A percentile compares a stretch with the other conserved stretches of the same genome.
phyloP scores from a whole-genome alignment of 2,113 vertebrate genomes.

The Phocoena phocoena region DNA sequence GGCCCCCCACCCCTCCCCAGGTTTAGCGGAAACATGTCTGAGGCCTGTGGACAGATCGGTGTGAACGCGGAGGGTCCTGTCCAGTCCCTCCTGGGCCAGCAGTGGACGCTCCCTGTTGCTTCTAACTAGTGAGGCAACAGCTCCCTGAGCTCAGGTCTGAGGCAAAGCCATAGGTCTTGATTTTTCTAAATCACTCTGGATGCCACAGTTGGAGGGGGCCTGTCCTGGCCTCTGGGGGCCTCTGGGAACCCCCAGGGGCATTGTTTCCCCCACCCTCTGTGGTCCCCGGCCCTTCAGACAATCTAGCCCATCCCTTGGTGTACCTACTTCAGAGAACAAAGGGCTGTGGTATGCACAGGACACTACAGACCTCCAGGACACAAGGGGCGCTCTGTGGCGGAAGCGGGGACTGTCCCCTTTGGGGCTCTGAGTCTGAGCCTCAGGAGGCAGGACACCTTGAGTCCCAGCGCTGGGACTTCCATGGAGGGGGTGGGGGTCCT shows the following conservation, averaged over 20 bases:
- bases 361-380: background rate
- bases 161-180: background rate
- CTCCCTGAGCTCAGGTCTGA: background rate
- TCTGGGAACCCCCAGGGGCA: background rate
- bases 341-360: background rate
- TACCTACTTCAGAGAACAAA: background rate
- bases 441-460: too few relatives aligned
- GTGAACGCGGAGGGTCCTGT: background rate
- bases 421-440: background rate
- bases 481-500: background rate
- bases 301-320: too few relatives aligned
- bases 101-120: fast-evolving
- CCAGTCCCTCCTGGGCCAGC: background rate
- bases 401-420: background rate
- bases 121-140: background rate
- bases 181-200: background rate
- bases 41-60: background rate
- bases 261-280: background rate
- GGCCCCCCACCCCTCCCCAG: too few relatives aligned
- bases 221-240: background rate
- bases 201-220: background rate
- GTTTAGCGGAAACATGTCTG: background rate
- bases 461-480: too few relatives aligned
- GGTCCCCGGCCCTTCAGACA: background rate
- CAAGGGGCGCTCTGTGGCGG: background rate